phyloP scores from a whole-genome alignment of 1,140 invertebrate species.

The Drosophila eugracilis region DNA sequence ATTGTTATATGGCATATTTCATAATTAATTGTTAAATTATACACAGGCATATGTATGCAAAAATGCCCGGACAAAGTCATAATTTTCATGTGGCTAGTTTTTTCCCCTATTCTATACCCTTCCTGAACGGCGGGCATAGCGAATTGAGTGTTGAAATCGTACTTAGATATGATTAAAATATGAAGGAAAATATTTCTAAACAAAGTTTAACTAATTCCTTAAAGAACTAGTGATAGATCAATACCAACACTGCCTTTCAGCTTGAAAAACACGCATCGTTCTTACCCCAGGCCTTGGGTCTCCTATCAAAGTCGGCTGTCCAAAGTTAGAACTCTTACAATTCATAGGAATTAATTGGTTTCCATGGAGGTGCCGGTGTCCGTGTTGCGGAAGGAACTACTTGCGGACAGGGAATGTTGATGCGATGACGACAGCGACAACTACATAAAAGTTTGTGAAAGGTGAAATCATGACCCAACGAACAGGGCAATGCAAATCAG shows the following conservation, averaged over 20 bases:
- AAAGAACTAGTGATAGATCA: too few relatives aligned
- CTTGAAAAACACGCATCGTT: constrained; percentile 44
- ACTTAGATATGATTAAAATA: neutral
- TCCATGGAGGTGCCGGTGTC: constrained; percentile 50
- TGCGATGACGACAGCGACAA: constrained; percentile 54
- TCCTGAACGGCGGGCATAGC: neutral
- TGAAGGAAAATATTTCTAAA: too few relatives aligned
- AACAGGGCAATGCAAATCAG: constrained; percentile 65
- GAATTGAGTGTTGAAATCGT: constrained; percentile 1
- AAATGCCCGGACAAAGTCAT: constrained; percentile 55
- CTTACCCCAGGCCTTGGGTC: constrained; percentile 39
- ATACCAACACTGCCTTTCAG: constrained; percentile 34
- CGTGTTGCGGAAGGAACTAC: constrained; percentile 72
- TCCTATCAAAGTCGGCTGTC: constrained; percentile 67
- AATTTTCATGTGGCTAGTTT: constrained; percentile 57
- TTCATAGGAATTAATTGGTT: constrained; percentile 81
- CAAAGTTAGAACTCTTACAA: constrained; percentile 71
- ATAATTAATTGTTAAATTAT: constrained; percentile 82
- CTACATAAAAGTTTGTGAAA: constrained; percentile 51
- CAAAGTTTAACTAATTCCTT: too few relatives aligned
- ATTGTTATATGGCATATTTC: constrained; percentile 61
- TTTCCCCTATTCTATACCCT: constrained; percentile 18
- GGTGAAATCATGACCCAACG: constrained; percentile 40
- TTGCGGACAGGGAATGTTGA: constrained; percentile 69
- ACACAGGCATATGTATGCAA: constrained; percentile 67